Conservation (phyloP, 2,797 vertebrate species). For the Diplodus puntazzo region DNA sequence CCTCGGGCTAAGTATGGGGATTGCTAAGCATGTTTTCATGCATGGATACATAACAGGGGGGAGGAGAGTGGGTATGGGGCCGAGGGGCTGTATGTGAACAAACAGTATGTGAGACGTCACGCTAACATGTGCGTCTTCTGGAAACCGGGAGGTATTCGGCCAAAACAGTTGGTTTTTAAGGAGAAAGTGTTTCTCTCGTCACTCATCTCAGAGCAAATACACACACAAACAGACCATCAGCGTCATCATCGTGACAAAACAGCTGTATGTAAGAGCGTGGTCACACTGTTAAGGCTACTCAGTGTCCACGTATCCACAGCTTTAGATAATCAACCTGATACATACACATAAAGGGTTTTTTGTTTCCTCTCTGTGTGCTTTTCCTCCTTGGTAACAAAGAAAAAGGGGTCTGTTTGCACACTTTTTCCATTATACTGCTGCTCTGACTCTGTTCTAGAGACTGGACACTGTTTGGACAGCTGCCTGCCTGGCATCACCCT, state of each 20-base stretch:
- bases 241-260: neutral
- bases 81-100: neutral
- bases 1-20: constrained; percentile 34
- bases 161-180: neutral
- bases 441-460: constrained; percentile 55
- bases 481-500: constrained; percentile 78
- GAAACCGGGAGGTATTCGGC: constrained; percentile 3
- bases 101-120: constrained; percentile 30
- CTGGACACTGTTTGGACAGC: constrained; percentile 84
- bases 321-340: constrained; percentile 50
- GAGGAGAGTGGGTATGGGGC: neutral
- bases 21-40: constrained; percentile 53
- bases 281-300: neutral
- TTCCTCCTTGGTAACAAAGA: constrained; percentile 70
- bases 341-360: constrained; percentile 59
- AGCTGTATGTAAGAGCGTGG: neutral
- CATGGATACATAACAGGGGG: constrained; percentile 26
- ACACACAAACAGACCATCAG: neutral
- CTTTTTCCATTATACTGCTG: constrained; percentile 75
- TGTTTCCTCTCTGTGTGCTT: constrained; percentile 63
- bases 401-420: constrained; percentile 62
- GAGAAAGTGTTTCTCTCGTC: constrained; percentile 9
- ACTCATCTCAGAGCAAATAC: constrained; percentile 18
- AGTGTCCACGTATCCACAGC: constrained; percentile 33
- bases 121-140: neutral